These are phyloP conservation scores for Hemicordylus capensis DNA, from an alignment of 2,113 vertebrate species.

Conservation along the genomic window DNA sequence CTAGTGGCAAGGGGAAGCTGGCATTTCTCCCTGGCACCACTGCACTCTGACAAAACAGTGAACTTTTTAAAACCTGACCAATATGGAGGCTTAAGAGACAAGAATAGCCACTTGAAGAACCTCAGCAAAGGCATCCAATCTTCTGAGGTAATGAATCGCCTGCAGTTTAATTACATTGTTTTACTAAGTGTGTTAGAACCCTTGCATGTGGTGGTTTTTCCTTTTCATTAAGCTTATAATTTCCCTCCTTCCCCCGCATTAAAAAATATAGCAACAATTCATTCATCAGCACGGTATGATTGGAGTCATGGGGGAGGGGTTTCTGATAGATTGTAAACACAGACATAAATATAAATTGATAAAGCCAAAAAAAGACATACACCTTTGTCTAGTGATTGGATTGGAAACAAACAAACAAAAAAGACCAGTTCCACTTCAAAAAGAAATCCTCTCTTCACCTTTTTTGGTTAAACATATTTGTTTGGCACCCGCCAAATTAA, in stretches of 20 bases:
- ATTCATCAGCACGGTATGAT: rapidly evolving
- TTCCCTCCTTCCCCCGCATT: background rate
- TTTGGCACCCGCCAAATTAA: background rate
- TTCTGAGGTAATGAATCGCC: conserved; percentile 71
- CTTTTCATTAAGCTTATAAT: conserved; percentile 10
- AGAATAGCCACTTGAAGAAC: background rate
- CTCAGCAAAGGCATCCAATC: conserved; percentile 34
- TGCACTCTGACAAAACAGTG: background rate
- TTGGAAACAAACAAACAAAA: background rate
- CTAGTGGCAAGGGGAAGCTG: rapidly evolving
- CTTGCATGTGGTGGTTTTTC: conserved; percentile 17
- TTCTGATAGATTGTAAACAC: background rate
- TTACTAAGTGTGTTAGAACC: conserved; percentile 41
- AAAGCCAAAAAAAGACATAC: background rate
- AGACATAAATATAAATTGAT: background rate
- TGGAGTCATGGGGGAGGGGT: background rate
- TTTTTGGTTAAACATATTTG: background rate
- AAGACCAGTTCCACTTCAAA: background rate
- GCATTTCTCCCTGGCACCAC: background rate
- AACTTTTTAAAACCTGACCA: rapidly evolving
- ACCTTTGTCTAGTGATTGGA: background rate
- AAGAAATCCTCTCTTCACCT: background rate
- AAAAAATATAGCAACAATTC: rapidly evolving
- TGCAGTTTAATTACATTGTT: conserved; percentile 57
- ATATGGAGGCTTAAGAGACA: background rate